Percentiles rank a stretch among this genome's conserved stretches.
These are phyloP conservation scores for Alligator mississippiensis DNA, from an alignment of 2,113 vertebrate species.

Conservation along the genomic window DNA sequence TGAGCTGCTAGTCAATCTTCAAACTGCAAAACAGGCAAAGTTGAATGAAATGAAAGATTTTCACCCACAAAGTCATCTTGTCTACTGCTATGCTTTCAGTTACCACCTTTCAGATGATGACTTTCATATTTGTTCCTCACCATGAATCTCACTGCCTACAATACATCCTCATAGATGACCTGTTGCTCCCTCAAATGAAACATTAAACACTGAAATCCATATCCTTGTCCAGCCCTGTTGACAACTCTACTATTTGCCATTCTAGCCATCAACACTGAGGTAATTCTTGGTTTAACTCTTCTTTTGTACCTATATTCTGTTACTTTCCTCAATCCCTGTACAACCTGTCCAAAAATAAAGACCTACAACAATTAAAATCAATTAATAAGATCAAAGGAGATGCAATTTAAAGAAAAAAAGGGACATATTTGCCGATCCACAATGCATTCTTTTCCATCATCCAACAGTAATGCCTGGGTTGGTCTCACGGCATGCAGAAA, in stretches of 20 bases:
- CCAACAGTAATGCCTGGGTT: not conserved
- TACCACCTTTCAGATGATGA: not conserved
- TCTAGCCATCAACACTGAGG: not conserved
- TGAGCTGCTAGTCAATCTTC: not conserved
- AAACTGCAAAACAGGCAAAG: not conserved
- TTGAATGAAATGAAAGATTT: not conserved
- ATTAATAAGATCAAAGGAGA: not conserved
- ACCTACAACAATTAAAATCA: not conserved
- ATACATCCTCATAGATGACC: not conserved
- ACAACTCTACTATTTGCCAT: not conserved
- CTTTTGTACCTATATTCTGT: not conserved
- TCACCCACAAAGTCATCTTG: not conserved
- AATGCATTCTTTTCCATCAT: not conserved
- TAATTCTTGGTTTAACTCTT: not conserved
- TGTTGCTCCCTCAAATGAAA: conserved; percentile 21
- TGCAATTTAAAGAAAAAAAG: not conserved
- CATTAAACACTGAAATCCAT: not conserved
- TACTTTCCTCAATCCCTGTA: not conserved
- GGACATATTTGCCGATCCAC: not conserved
- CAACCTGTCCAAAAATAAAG: not conserved
- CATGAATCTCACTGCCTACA: not conserved
- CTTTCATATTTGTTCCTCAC: not conserved
- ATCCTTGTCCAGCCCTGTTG: not conserved
- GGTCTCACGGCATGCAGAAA: not conserved
- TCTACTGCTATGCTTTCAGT: not conserved